Evolutionary conservation across 2,797 vertebrate species (phyloP).

Genomic region (Cercopithecus petaurista): DNA sequence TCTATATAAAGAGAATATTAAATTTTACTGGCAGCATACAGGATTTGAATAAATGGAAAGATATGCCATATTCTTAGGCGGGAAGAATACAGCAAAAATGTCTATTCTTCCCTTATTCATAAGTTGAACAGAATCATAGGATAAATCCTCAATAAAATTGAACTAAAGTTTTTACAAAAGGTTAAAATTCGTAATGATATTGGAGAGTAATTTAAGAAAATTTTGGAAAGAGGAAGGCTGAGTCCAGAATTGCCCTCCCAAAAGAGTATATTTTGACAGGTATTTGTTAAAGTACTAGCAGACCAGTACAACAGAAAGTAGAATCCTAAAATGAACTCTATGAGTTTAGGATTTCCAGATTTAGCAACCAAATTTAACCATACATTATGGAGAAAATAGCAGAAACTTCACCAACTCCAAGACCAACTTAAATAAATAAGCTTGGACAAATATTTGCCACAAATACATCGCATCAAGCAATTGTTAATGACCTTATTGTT

Average conservation of each 20-base stretch:
- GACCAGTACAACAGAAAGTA: background rate
- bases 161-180: background rate
- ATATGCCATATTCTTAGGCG: background rate
- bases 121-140: background rate
- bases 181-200: slow-evolving; percentile 32
- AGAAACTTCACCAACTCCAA: background rate
- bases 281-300: background rate
- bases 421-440: background rate
- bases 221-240: background rate
- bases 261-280: background rate
- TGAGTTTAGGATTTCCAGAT: background rate
- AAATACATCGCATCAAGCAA: background rate
- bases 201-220: background rate
- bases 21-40: background rate
- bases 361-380: background rate
- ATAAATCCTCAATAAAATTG: background rate
- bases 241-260: background rate
- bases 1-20: slow-evolving; percentile 5
- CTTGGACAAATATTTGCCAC: background rate
- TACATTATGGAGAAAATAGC: background rate
- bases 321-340: background rate
- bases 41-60: background rate
- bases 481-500: background rate
- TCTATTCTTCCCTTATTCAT: background rate
- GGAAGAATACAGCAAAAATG: background rate